phyloP scores from a whole-genome alignment of 2,797 vertebrate species.

The Lycodopsis pacificus region DNA sequence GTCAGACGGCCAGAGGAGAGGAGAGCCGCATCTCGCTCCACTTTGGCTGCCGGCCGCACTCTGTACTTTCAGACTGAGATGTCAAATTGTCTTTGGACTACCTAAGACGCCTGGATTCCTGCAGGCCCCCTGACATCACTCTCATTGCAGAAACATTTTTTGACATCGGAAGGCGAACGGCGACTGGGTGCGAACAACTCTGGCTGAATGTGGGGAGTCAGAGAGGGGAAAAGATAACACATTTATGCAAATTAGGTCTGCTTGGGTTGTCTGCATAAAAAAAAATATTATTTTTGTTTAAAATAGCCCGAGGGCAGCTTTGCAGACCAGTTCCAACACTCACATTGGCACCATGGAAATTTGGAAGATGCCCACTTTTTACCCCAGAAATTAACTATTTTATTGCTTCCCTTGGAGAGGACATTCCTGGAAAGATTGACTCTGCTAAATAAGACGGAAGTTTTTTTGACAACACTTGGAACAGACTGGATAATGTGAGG shows the following conservation, averaged over 20 bases:
- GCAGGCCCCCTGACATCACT: conserved; percentile 53
- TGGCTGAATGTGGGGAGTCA: background rate
- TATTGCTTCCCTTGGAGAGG: conserved; percentile 50
- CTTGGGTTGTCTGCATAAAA: conserved; percentile 20
- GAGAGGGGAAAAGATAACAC: background rate
- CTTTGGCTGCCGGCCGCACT: conserved; percentile 38
- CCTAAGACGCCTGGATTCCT: conserved; percentile 60
- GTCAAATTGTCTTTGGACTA: conserved; percentile 66
- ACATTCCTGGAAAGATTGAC: conserved; percentile 43
- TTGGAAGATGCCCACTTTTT: conserved; percentile 36
- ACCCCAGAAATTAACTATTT: conserved; percentile 38
- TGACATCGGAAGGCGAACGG: conserved; percentile 49
- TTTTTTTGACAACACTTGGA: conserved; percentile 27
- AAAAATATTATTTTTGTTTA: conserved; percentile 16
- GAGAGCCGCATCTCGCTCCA: conserved; percentile 26
- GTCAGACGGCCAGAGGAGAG: conserved; percentile 57
- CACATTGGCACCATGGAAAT: conserved; percentile 46
- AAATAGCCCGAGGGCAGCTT: conserved; percentile 46
- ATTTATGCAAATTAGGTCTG: conserved; percentile 2
- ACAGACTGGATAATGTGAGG: conserved; percentile 6
- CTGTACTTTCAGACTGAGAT: conserved; percentile 43
- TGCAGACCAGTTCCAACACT: conserved; percentile 39
- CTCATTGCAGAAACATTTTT: conserved; percentile 51
- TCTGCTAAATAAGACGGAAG: conserved; percentile 18
- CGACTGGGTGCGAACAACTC: conserved; percentile 39